phyloP scores from a whole-genome alignment of 2,797 vertebrate genomes.

The Rallus crepitans region DNA sequence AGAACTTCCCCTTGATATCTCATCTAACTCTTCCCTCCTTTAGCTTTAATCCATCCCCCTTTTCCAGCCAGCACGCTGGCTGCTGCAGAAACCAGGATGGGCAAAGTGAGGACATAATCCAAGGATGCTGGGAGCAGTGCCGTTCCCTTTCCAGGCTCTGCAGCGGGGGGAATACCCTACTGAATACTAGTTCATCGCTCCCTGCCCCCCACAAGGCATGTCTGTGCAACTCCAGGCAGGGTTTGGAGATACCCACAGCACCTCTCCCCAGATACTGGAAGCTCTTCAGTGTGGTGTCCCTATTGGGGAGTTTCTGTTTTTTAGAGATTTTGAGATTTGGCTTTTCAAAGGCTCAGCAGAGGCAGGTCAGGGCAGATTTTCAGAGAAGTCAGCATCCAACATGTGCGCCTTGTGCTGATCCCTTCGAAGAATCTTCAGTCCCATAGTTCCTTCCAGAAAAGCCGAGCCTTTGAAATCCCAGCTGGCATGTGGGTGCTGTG shows the following conservation, averaged over 20 bases:
- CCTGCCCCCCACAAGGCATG: not conserved
- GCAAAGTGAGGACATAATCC: rapidly evolving
- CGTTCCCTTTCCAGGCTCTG: not conserved
- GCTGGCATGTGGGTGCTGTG: not conserved
- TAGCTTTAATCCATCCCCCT: too few species aligned
- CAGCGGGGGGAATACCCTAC: not conserved
- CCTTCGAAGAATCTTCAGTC: not conserved
- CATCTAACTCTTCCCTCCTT: too few species aligned
- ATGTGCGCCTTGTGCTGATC: not conserved
- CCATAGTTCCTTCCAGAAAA: not conserved
- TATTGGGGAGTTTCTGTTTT: slow-evolving; percentile 54
- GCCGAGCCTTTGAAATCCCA: not conserved
- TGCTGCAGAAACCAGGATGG: not conserved
- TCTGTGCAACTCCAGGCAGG: not conserved
- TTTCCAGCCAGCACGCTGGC: too few species aligned
- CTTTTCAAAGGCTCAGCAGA: slow-evolving; percentile 56
- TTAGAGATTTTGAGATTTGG: slow-evolving; percentile 23
- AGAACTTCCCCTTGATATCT: too few species aligned
- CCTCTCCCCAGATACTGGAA: not conserved
- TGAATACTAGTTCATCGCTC: not conserved
- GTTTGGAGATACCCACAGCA: slow-evolving; percentile 15
- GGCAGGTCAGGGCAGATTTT: slow-evolving; percentile 49
- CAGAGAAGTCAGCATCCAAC: not conserved
- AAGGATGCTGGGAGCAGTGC: not conserved
- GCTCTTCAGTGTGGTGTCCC: not conserved